These are phyloP conservation scores for Tychaedon coryphoeus DNA, from an alignment of 2,113 vertebrate genomes.

Conservation along the genomic window DNA sequence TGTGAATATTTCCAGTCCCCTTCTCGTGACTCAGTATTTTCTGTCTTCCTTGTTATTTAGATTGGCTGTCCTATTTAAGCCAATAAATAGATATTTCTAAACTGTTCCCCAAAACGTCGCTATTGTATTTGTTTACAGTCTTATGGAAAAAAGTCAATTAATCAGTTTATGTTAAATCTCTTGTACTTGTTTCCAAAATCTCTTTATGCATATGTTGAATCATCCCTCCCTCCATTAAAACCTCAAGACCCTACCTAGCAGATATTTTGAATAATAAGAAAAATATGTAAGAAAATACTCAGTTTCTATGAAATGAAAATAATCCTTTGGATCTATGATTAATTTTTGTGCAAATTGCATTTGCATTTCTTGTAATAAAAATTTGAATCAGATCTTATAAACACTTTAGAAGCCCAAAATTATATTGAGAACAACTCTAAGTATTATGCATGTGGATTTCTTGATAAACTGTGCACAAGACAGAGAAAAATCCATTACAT, in stretches of 20 bases:
- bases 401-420: neutral
- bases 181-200: neutral
- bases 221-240: neutral
- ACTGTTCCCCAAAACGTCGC: neutral
- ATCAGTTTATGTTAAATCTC: neutral
- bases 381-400: neutral
- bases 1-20: neutral
- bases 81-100: neutral
- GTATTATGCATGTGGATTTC: neutral
- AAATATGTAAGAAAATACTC: neutral
- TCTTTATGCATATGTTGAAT: neutral
- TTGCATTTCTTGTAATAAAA: neutral
- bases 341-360: neutral
- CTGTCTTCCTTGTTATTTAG: neutral
- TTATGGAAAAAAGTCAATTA: neutral
- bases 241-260: neutral
- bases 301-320: neutral
- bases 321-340: neutral
- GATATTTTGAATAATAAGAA: neutral
- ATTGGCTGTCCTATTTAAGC: neutral
- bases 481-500: neutral
- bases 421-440: neutral
- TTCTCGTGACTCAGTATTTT: neutral
- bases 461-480: neutral
- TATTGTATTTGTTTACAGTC: neutral